phyloP scores from a whole-genome alignment of 2,888 invertebrate species.

The Lysandra bellargus region DNA sequence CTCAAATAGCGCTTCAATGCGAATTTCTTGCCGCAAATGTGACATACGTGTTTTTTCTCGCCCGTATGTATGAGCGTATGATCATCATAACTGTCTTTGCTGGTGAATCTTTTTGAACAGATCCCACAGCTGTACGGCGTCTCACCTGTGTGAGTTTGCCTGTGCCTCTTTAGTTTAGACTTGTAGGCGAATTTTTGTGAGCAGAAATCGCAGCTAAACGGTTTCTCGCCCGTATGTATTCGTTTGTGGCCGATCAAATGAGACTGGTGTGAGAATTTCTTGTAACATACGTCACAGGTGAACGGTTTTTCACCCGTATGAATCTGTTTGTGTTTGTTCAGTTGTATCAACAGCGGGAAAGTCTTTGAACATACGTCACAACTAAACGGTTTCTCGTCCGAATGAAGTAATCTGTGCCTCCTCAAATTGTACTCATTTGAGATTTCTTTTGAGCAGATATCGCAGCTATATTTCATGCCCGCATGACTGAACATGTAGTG shows the following conservation, averaged over 20 bases:
- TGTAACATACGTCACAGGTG: neutral
- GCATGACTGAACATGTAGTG: neutral
- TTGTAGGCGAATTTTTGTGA: neutral
- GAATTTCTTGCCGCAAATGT: neutral
- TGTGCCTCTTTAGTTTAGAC: neutral
- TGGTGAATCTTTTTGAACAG: neutral
- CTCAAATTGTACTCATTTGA: neutral
- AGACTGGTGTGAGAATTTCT: neutral
- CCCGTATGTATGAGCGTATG: neutral
- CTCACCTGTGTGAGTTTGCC: neutral
- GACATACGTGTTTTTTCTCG: neutral
- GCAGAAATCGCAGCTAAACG: slow-evolving; percentile 2
- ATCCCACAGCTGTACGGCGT: neutral
- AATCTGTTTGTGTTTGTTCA: neutral
- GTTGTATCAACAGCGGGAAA: neutral
- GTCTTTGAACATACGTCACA: too few species aligned
- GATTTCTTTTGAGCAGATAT: neutral
- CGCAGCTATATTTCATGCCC: neutral
- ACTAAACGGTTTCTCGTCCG: too few species aligned
- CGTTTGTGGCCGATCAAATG: neutral
- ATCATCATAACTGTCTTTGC: neutral
- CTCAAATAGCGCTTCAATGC: neutral
- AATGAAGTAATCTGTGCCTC: neutral
- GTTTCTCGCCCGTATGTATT: neutral
- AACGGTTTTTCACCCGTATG: neutral